phyloP scores from a whole-genome alignment of 2,797 vertebrate species.

The Spinibarbus caldwelli region DNA sequence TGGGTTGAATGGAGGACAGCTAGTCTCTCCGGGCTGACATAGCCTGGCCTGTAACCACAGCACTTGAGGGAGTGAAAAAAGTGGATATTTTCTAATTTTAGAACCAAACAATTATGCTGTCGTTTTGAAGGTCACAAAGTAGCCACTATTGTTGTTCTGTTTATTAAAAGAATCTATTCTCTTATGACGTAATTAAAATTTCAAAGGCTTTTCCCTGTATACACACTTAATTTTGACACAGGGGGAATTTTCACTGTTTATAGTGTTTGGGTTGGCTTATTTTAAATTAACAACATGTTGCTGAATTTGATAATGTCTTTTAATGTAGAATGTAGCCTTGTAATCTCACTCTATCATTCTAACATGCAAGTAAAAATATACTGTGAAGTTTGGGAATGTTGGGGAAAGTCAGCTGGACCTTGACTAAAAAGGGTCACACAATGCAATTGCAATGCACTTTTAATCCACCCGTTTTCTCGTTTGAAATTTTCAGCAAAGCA shows the following conservation, averaged over 20 bases:
- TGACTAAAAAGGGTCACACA: constrained; percentile 9
- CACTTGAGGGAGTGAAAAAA: background rate
- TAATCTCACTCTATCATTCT: background rate
- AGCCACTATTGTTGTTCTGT: constrained; percentile 31
- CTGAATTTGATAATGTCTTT: background rate
- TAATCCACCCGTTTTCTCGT: constrained; percentile 28
- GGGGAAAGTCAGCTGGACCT: background rate
- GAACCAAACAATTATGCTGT: constrained; percentile 29
- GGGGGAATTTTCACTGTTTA: background rate
- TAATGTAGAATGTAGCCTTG: background rate
- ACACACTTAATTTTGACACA: background rate
- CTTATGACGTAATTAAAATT: constrained; percentile 30
- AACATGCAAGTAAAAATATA: background rate
- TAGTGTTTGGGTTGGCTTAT: background rate
- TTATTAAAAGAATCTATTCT: constrained; percentile 15
- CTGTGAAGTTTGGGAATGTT: background rate
- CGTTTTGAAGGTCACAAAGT: constrained; percentile 24
- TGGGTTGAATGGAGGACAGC: constrained; percentile 35
- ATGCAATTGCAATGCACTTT: constrained; percentile 40
- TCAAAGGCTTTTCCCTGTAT: constrained; percentile 9
- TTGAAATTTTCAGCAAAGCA: constrained; percentile 40
- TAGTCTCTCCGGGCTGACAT: constrained; percentile 13
- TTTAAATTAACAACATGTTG: constrained; percentile 13
- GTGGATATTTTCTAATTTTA: constrained; percentile 36
- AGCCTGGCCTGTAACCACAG: constrained; percentile 22